Conservation (phyloP, 2,888 invertebrate genomes). For the Drosophila hamatofila region DNA sequence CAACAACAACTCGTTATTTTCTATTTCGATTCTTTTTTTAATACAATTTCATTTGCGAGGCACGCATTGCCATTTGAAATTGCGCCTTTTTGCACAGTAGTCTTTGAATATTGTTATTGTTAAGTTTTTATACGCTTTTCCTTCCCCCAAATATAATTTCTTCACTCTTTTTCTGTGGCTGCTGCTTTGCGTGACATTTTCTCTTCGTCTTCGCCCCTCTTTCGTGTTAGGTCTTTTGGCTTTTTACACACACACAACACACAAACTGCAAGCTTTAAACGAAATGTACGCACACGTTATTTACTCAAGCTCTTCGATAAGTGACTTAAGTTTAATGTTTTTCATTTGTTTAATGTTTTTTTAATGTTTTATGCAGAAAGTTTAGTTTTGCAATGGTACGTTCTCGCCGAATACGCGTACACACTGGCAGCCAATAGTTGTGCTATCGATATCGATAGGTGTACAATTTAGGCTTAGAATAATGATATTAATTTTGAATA, state of each 20-base stretch:
- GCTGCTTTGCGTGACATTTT: slow-evolving; percentile 82
- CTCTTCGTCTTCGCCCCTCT: slow-evolving; percentile 74
- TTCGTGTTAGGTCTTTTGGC: slow-evolving; percentile 50
- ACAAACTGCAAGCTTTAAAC: slow-evolving; percentile 26
- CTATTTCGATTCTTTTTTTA: slow-evolving; percentile 41
- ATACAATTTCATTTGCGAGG: slow-evolving; percentile 26
- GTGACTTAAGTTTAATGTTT: slow-evolving; percentile 55
- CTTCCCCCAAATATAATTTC: slow-evolving; percentile 67
- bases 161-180: slow-evolving; percentile 77
- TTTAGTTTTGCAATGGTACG: slow-evolving; percentile 74
- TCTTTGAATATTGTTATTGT: slow-evolving; percentile 64
- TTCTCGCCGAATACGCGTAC: slow-evolving; percentile 65
- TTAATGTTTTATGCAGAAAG: slow-evolving; percentile 73
- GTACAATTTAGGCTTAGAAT: slow-evolving; percentile 32
- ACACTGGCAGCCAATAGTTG: slow-evolving; percentile 59
- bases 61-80: slow-evolving; percentile 53
- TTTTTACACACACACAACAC: slow-evolving; percentile 56
- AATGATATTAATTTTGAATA: slow-evolving; percentile 58
- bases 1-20: slow-evolving; percentile 52
- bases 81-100: slow-evolving; percentile 50
- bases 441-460: slow-evolving; percentile 60
- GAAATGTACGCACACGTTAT: slow-evolving; percentile 34
- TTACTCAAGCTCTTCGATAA: slow-evolving; percentile 43
- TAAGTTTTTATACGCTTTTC: slow-evolving; percentile 61
- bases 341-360: slow-evolving; percentile 77